phyloP scores from a whole-genome alignment of 2,888 invertebrate species.

The Drosophila sordidula region DNA sequence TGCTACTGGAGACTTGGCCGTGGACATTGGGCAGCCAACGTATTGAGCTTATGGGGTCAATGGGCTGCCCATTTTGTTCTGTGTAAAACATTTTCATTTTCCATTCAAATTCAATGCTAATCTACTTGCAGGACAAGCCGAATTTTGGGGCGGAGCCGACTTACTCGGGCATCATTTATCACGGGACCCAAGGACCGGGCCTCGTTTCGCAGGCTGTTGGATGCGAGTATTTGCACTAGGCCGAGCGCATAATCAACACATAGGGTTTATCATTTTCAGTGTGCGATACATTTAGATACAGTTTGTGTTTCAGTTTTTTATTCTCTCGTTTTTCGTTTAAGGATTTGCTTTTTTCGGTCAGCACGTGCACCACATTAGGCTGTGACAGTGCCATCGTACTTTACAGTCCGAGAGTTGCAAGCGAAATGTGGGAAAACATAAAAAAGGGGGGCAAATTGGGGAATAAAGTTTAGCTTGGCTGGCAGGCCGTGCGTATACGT shows the following conservation, averaged over 20 bases:
- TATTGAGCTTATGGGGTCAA: conserved; percentile 10
- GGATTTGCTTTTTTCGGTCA: conserved; percentile 26
- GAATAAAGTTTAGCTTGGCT: conserved; percentile 44
- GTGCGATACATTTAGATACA: conserved; percentile 51
- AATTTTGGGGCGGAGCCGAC: conserved; percentile 33
- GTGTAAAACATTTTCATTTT: conserved; percentile 73
- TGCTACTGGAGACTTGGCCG: conserved; percentile 31
- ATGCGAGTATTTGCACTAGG: conserved; percentile 50
- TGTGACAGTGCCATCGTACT: conserved; percentile 44
- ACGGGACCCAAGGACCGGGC: conserved; percentile 52
- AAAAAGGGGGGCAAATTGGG: background rate
- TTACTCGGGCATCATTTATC: conserved; percentile 70
- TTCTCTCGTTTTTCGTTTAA: conserved; percentile 18
- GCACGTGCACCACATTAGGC: conserved; percentile 76
- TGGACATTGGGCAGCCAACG: conserved; percentile 4
- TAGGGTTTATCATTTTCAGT: conserved; percentile 67
- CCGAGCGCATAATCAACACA: conserved; percentile 70
- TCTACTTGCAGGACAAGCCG: conserved; percentile 72
- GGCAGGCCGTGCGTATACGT: conserved; percentile 66
- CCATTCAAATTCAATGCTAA: conserved; percentile 78
- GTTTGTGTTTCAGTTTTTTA: conserved; percentile 13
- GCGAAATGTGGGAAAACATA: conserved; percentile 17
- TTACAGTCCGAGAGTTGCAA: conserved; percentile 45
- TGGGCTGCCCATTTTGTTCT: conserved; percentile 31
- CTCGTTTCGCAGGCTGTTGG: conserved; percentile 39